These are phyloP conservation scores for Eulithis testata DNA, from an alignment of 2,888 invertebrate genomes.

Conservation along the genomic window DNA sequence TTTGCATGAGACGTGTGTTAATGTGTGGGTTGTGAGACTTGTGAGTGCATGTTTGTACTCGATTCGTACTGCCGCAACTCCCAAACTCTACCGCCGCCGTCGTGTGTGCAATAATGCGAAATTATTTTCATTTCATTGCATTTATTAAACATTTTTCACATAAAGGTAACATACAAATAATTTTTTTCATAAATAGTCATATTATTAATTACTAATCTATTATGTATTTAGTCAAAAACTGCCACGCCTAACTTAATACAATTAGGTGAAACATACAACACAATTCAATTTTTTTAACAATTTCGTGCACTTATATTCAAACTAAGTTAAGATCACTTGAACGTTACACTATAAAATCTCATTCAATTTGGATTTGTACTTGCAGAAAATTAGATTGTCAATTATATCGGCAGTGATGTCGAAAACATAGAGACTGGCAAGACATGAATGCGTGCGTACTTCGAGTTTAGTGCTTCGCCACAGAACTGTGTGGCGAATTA, in stretches of 20 bases:
- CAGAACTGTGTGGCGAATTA: conserved; percentile 39
- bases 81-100: conserved; percentile 32
- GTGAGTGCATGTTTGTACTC: conserved; percentile 20
- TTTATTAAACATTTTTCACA: conserved; percentile 83
- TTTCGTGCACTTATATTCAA: conserved; percentile 81
- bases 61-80: conserved; percentile 5
- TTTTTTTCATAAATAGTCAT: conserved; percentile 68
- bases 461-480: conserved; percentile 47
- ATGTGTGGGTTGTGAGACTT: conserved; percentile 17
- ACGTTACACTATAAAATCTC: conserved; percentile 82
- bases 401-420: conserved; percentile 72
- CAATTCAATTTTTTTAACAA: conserved; percentile 80
- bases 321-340: conserved; percentile 81
- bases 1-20: conserved; percentile 15
- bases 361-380: conserved; percentile 84
- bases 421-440: conserved; percentile 84
- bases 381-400: conserved; percentile 78
- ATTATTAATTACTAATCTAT: conserved; percentile 74
- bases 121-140: conserved; percentile 76
- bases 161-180: conserved; percentile 81
- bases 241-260: conserved; percentile 81
- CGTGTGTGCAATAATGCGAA: conserved; percentile 80
- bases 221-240: conserved; percentile 75
- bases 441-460: conserved; percentile 82
- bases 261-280: conserved; percentile 82